Evolutionary conservation across 1,140 invertebrate species (phyloP).

Genomic region (Calycopis cecrops): DNA sequence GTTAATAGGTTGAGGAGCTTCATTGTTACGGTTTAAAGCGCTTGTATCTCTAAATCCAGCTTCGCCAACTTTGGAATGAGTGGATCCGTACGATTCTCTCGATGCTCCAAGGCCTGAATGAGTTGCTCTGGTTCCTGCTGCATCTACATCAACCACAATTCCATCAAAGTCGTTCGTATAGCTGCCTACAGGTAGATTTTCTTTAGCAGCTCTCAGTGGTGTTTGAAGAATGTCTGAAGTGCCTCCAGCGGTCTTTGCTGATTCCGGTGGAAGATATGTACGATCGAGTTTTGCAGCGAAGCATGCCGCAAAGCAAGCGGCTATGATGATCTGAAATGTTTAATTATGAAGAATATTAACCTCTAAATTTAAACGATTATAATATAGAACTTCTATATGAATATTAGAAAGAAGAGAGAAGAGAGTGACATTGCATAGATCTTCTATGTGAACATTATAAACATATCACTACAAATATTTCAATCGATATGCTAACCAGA

Average conservation of each 20-base stretch:
- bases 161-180: slow-evolving; percentile 56
- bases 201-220: slow-evolving; percentile 23
- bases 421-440: no score
- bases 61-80: slow-evolving; percentile 60
- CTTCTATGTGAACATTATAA: background rate
- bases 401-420: background rate
- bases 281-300: slow-evolving; percentile 74
- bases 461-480: background rate
- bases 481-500: no score
- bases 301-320: slow-evolving; percentile 52
- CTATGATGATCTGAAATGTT: slow-evolving; percentile 41
- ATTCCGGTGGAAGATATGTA: slow-evolving; percentile 76
- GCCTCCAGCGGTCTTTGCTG: slow-evolving; percentile 72
- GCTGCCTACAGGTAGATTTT: slow-evolving; percentile 37
- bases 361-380: no score
- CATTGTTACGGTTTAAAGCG: slow-evolving; percentile 4
- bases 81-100: slow-evolving; percentile 50
- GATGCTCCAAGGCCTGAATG: slow-evolving; percentile 49
- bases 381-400: background rate
- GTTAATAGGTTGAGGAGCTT: background rate
- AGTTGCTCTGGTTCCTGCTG: slow-evolving; percentile 42
- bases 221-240: slow-evolving; percentile 40
- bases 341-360: background rate
- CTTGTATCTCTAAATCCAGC: slow-evolving; percentile 47
- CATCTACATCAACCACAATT: slow-evolving; percentile 54